Conservation (phyloP, 2,113 vertebrate species). For the Siniperca knerii region DNA sequence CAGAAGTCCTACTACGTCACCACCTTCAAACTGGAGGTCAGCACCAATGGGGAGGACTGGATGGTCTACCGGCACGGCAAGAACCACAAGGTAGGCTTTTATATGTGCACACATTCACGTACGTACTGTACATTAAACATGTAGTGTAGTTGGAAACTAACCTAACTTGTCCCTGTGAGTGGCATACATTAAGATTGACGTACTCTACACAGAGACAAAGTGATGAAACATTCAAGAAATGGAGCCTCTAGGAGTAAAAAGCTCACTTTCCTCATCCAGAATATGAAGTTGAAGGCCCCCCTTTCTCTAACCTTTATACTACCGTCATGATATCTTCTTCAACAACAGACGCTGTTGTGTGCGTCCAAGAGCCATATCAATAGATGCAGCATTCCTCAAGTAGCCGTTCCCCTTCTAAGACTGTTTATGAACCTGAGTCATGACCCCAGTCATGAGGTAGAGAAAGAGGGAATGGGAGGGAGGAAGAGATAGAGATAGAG, state of each 20-base stretch:
- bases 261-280: background rate
- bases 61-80: constrained; percentile 98
- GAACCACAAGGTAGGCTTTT: constrained; percentile 93
- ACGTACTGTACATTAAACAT: no score
- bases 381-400: constrained; percentile 43
- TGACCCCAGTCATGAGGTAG: constrained; percentile 62
- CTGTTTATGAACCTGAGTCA: constrained; percentile 53
- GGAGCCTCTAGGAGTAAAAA: no score
- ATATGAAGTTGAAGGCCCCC: background rate
- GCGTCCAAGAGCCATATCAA: constrained; percentile 23
- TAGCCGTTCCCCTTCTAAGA: background rate
- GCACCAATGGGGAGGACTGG: constrained; percentile 99
- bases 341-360: constrained; percentile 33
- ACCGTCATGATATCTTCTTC: background rate
- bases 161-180: no score
- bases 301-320: constrained; percentile 9
- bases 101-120: no score
- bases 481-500: constrained; percentile 49
- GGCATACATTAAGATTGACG: no score
- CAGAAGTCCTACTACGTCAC: constrained; percentile 94
- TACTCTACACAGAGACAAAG: no score
- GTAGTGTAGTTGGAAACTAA: no score
- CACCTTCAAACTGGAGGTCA: constrained; percentile 97
- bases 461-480: constrained; percentile 34
- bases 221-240: no score